These are phyloP conservation scores for Diorhabda carinulata DNA, from an alignment of 1,140 invertebrate genomes.

Conservation along the genomic window DNA sequence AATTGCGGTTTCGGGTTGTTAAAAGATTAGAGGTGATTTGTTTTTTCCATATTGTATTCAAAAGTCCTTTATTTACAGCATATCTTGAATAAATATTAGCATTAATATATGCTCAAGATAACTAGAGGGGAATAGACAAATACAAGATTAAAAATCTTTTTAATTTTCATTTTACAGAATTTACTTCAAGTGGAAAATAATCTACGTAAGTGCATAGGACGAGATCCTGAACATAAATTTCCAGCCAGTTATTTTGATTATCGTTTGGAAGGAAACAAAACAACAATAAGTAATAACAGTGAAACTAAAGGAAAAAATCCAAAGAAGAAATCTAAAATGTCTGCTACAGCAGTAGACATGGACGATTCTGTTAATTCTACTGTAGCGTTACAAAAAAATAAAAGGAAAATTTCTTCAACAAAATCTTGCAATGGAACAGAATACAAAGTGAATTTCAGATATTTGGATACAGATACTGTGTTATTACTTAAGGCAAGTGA, in stretches of 20 bases:
- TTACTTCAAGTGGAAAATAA: constrained; percentile 59
- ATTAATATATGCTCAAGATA: too few relatives aligned
- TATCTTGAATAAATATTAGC: too few relatives aligned
- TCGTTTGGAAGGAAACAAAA: constrained; percentile 43
- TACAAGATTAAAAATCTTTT: too few relatives aligned
- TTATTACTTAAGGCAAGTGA: constrained; percentile 46
- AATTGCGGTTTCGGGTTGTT: constrained; percentile 55
- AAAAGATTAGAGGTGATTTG: constrained; percentile 47
- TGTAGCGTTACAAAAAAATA: constrained; percentile 40
- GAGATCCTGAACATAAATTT: constrained; percentile 57
- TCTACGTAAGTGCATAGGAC: constrained; percentile 48
- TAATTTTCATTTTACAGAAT: constrained; percentile 19
- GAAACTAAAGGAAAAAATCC: constrained; percentile 34
- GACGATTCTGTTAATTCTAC: constrained; percentile 42
- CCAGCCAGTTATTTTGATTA: constrained; percentile 55
- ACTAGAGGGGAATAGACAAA: too few relatives aligned
- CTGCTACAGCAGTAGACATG: constrained; percentile 38
- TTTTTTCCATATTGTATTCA: neutral
- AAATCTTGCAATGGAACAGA: constrained; percentile 7
- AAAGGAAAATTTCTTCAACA: constrained; percentile 5
- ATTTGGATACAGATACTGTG: constrained; percentile 53
- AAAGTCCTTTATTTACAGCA: too few relatives aligned
- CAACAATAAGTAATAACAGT: constrained; percentile 28
- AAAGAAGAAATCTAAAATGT: constrained; percentile 47
- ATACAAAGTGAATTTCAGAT: constrained; percentile 42